Conservation (phyloP, 2,888 invertebrate genomes). For the Drosophila neoperkinsi region DNA sequence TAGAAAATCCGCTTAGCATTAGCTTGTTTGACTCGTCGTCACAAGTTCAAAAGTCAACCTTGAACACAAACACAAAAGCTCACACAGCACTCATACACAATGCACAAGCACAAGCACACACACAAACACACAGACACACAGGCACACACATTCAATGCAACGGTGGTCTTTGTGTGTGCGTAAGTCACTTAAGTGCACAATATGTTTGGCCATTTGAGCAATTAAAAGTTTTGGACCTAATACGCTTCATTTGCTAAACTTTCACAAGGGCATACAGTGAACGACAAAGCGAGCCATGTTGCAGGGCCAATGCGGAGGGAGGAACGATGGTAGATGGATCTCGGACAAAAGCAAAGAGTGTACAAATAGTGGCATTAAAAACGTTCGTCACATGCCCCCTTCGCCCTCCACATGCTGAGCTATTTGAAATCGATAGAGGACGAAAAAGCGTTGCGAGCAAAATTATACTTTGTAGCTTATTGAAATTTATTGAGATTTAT, state of each 20-base stretch:
- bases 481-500: slow-evolving; percentile 81
- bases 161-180: slow-evolving; percentile 30
- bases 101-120: slow-evolving; percentile 16
- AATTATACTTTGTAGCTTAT: slow-evolving; percentile 67
- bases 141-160: slow-evolving; percentile 9
- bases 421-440: slow-evolving; percentile 14
- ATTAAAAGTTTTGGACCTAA: slow-evolving; percentile 82
- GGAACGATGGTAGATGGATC: slow-evolving; percentile 9
- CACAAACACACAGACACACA: slow-evolving; percentile 1
- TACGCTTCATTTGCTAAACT: slow-evolving; percentile 82
- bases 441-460: neutral
- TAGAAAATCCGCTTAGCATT: slow-evolving; percentile 73
- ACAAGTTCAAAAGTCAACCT: slow-evolving; percentile 72
- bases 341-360: slow-evolving; percentile 12
- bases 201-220: slow-evolving; percentile 80
- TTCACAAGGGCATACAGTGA: slow-evolving; percentile 44
- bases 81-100: slow-evolving; percentile 10
- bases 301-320: neutral
- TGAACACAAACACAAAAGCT: slow-evolving; percentile 18
- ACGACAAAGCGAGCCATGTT: neutral
- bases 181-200: slow-evolving; percentile 78
- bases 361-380: slow-evolving; percentile 44
- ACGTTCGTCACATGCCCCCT: slow-evolving; percentile 39
- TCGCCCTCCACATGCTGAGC: slow-evolving; percentile 1
- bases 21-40: slow-evolving; percentile 59